These are phyloP conservation scores for Periophthalmus modestus DNA, from an alignment of 2,113 vertebrate species.

Conservation along the genomic window DNA sequence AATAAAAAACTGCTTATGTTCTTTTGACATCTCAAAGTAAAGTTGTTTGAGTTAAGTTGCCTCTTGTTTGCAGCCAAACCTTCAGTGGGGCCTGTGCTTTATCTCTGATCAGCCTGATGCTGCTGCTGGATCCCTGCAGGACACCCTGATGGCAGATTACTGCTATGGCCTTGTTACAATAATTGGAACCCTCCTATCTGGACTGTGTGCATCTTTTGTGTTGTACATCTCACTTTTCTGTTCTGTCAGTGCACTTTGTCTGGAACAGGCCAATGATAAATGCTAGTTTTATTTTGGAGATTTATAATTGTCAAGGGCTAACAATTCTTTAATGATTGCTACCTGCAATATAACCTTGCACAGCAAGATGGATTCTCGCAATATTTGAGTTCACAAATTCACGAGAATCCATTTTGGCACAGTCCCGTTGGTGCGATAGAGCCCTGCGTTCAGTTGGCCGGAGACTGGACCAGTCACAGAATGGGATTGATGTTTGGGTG, in stretches of 20 bases:
- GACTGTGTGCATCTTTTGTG: conserved; percentile 17
- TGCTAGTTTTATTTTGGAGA: no score
- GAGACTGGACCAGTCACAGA: no score
- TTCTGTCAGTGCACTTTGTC: conserved; percentile 16
- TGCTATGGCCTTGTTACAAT: conserved; percentile 30
- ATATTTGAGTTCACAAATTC: no score
- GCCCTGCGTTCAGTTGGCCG: no score
- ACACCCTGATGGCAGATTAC: conserved; percentile 53
- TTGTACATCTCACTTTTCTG: conserved; percentile 7
- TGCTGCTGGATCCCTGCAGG: conserved; percentile 40
- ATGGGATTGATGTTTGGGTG: no score
- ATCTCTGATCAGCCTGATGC: conserved; percentile 52
- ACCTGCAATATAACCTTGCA: no score
- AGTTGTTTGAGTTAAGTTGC: background rate
- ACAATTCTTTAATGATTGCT: no score
- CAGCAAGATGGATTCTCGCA: no score
- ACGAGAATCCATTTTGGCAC: no score
- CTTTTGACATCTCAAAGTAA: background rate
- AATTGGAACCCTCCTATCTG: conserved; percentile 16
- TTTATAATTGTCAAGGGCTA: background rate
- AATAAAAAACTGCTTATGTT: background rate
- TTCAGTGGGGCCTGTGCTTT: conserved; percentile 24
- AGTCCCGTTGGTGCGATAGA: no score
- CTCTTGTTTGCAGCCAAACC: conserved; percentile 15
- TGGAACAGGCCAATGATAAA: background rate